Base-by-base conservation (phyloP, 2,888 invertebrate species). In the Spilosoma lubricipeda region DNA sequence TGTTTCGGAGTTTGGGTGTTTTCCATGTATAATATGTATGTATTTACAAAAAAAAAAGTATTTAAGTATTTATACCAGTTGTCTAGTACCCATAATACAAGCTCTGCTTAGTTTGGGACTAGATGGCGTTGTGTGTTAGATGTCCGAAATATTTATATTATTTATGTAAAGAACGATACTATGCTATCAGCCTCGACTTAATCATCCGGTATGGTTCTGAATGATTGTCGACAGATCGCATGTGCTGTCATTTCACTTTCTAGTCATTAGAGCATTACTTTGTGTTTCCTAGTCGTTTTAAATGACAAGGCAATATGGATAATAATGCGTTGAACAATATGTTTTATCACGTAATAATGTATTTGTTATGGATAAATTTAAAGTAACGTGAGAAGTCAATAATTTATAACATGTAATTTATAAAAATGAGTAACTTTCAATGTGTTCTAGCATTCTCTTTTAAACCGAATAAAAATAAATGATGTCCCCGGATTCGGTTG, bases 191-290 rank as follows among this genome's bases (percentile, higher is more conserved):
- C 30, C 52, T n/a, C 42, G n/a, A 56, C 4, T 15, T n/a, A 56
- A 56, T n/a, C 52, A 52, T 56, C n/a, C 52, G 1, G n/a, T n/a
- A 56, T 11, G 11, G 33, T 33, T 33, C 9, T 42, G 39, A 11
- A 65, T 76, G 74, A 80, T 77, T 73, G 79, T 78, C 70, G 66
- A 76, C 74, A 67, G 77, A 82, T 83, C 77, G 85, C 83, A 83
- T 85, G 84, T 71, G 72, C 72, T 65, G 74, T 72, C 81, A 82
- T 78, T 83, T 83, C 83, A 85, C 85, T 83, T 81, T 85, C 83
- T 78, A 81, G 66, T 80, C 77, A 81, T 85, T 85, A 79, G 83
- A 79, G 36, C 84, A 80, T 81, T 80, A 78, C 80, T 85, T 74
- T 82, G 73, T 80, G 79, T 81, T 85, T 83, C 84, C 81, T 81